These are phyloP conservation scores for Cryptocheilus praepositus DNA, from an alignment of 2,888 invertebrate genomes.

Conservation along the genomic window DNA sequence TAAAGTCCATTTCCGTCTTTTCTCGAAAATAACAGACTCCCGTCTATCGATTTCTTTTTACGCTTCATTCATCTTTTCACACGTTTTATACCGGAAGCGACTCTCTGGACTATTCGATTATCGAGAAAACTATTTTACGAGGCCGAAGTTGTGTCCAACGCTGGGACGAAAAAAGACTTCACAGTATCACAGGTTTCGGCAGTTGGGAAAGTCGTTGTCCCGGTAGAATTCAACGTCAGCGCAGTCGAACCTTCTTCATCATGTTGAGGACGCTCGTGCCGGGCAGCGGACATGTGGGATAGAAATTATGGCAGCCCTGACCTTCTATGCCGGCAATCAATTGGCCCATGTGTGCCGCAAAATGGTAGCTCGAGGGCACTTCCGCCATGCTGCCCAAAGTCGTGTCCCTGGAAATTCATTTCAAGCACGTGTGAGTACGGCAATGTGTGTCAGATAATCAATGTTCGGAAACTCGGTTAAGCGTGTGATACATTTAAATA, in stretches of 20 bases:
- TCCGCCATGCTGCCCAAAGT: conserved; percentile 80
- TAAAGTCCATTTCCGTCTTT: no score
- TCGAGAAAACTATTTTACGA: no score
- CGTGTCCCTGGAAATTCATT: conserved; percentile 76
- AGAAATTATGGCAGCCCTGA: conserved; percentile 82
- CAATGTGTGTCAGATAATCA: no score
- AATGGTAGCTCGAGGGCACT: conserved; percentile 80
- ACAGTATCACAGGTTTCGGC: conserved; percentile 54
- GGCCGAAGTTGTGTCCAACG: not conserved
- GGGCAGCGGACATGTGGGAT: conserved; percentile 81
- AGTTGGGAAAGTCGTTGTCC: conserved; percentile 4
- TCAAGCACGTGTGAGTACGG: no score
- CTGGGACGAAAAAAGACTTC: conserved; percentile 12
- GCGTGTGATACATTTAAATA: no score
- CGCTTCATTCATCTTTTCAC: no score
- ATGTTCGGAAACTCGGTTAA: no score
- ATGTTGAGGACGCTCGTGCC: conserved; percentile 80
- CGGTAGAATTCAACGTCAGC: conserved; percentile 38
- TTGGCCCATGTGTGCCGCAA: conserved; percentile 83
- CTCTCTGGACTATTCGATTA: no score
- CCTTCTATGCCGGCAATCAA: conserved; percentile 81
- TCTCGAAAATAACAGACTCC: no score
- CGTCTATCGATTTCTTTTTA: no score
- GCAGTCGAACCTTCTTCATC: conserved; percentile 78
- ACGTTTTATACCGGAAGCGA: no score